Percentiles rank a stretch among this genome's conserved stretches.
Evolutionary conservation across 2,888 invertebrate species (phyloP).

Genomic region (Coleophora deauratella): DNA sequence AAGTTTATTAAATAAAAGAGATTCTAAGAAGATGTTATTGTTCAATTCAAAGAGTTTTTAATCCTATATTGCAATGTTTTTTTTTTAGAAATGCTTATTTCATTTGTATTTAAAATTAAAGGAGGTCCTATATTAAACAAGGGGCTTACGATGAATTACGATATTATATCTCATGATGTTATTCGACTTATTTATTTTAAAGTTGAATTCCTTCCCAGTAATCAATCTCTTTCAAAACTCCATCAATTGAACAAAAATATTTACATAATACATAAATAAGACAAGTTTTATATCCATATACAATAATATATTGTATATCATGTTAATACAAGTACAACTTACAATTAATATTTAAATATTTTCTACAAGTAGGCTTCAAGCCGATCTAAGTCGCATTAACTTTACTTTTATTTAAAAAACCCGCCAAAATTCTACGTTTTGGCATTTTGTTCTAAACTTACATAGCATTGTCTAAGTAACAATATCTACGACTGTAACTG

Average conservation of each 20-base stretch:
- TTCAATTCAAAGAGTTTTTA: too few relatives aligned
- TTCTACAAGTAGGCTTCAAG: slow-evolving; percentile 28
- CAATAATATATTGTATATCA: slow-evolving; percentile 19
- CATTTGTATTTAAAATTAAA: too few relatives aligned
- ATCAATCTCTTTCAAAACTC: too few relatives aligned
- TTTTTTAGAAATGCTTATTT: too few relatives aligned
- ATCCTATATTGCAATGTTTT: too few relatives aligned
- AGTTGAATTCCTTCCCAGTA: too few relatives aligned
- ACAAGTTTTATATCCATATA: slow-evolving; percentile 11
- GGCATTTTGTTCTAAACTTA: slow-evolving; percentile 18
- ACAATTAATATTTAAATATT: slow-evolving; percentile 1
- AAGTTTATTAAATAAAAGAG: neutral
- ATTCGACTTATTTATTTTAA: too few relatives aligned
- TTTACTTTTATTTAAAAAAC: slow-evolving; percentile 16
- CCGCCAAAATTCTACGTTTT: slow-evolving; percentile 25
- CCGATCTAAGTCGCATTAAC: slow-evolving; percentile 17
- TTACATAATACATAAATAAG: slow-evolving; percentile 3
- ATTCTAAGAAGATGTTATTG: too few relatives aligned
- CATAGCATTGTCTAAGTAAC: slow-evolving; percentile 3
- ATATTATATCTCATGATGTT: too few relatives aligned
- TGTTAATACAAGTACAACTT: slow-evolving; percentile 23
- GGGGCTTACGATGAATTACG: too few relatives aligned
- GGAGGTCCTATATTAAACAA: too few relatives aligned
- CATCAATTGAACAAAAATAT: neutral
- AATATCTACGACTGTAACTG: slow-evolving; percentile 4